Percentiles rank a stretch among this genome's conserved stretches.
These are phyloP conservation scores for Hippopotamyrus pictus DNA, from an alignment of 2,797 vertebrate species.

Conservation along the genomic window DNA sequence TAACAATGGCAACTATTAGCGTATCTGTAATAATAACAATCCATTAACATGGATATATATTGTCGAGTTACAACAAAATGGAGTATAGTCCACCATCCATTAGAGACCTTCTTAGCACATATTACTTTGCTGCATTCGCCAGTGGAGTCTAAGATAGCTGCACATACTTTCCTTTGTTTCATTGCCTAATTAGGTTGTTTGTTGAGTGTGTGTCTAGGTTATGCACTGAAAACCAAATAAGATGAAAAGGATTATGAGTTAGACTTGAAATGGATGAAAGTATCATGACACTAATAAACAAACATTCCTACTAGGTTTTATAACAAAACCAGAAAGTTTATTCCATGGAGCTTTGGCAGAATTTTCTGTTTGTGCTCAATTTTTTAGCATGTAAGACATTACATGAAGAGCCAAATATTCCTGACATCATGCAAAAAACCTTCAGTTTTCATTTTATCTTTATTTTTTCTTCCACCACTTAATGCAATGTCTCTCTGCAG, in stretches of 20 bases:
- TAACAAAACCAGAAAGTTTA: neutral
- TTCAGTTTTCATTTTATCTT: neutral
- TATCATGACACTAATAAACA: neutral
- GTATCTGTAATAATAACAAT: neutral
- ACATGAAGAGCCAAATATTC: neutral
- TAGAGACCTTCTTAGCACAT: neutral
- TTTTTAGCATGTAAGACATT: neutral
- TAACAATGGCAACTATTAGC: neutral
- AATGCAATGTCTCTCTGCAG: neutral
- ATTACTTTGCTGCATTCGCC: neutral
- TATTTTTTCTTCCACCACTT: neutral
- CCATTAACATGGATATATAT: neutral
- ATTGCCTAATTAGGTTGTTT: neutral
- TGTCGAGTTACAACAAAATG: neutral
- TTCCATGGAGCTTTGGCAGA: neutral
- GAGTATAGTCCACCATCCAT: neutral
- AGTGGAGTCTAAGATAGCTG: neutral
- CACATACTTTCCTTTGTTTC: neutral
- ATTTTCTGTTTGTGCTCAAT: neutral
- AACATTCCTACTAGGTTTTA: neutral
- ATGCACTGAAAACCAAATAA: neutral
- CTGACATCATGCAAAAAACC: neutral
- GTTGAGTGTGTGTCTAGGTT: neutral
- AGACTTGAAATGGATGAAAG: neutral
- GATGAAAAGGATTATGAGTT: slow-evolving; percentile 7